Base-by-base conservation (phyloP, 92 coral and sea anemone genomes). In the Virgularia gustaviana region DNA sequence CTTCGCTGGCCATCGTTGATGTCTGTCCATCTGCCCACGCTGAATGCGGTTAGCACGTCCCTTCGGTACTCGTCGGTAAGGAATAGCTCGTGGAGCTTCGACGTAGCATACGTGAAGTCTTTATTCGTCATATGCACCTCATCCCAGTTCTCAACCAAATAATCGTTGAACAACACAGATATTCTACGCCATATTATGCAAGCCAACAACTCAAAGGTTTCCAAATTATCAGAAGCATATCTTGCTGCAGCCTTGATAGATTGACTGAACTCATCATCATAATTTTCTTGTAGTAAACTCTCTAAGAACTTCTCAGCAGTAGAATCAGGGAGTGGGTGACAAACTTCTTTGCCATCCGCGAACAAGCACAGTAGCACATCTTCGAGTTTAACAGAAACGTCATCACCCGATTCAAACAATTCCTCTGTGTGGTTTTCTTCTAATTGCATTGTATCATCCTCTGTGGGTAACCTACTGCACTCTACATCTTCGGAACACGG, bases 51-150 rank as follows among this genome's bases (percentile, higher is more conserved):
- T 23, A 56, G 20, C 31, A 56, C 2, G 36, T 63, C 71, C 15
- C 71, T 63, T 27, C 71, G 71, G 24, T 63, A 63, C 10, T 63
- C 52, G 39, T 16, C n/a, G 15, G 70, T 36, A 49, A 63, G 44
- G 28, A 63, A 63, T 15, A 63, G 18, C 12, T 34, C 49, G 29
- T 63, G 4, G 29, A 63, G 18, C 27, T 63, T 63, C n/a, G 71
- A 8, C 29, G 71, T 63, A 31, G 52, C 71, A 22, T 31, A 63
- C 7, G 71, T 63, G 25, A 63, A 63, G 36, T 56, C 28, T 34
- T 34, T 23, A 34, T 56, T 56, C 13, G 63, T 56, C 63, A 56
- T 56, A 7, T 35, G 49, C 42, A 63, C 30, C 27, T 63, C 71
- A 11, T 36, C 52, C n/a, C 10, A 15, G 41, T 63, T 36, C 16